phyloP scores from a whole-genome alignment of 1,140 invertebrate genomes.

The Saccostrea cuccullata region DNA sequence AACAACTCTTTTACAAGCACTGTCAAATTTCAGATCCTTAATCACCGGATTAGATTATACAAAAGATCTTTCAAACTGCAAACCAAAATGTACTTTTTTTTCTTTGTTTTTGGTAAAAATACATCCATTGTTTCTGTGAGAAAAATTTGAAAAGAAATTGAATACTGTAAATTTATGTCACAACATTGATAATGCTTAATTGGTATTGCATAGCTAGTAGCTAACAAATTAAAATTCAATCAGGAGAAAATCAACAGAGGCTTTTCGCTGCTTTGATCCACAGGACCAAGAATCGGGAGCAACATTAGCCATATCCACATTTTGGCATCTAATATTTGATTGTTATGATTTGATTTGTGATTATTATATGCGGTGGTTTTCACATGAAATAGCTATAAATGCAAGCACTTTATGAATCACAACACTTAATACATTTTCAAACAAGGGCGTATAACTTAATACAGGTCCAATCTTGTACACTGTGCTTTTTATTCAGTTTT shows the following conservation, averaged over 20 bases:
- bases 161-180: neutral
- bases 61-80: neutral
- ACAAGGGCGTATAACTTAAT: neutral
- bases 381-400: neutral
- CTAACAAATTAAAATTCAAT: neutral
- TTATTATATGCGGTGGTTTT: conserved; percentile 10
- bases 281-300: neutral
- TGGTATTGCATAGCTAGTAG: conserved; percentile 23
- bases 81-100: neutral
- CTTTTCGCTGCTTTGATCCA: neutral
- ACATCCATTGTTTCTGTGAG: neutral
- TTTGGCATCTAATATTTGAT: conserved; percentile 24
- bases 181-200: conserved; percentile 19
- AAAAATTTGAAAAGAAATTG: too few relatives aligned
- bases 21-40: neutral
- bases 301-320: neutral
- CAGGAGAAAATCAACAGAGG: neutral
- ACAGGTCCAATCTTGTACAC: neutral
- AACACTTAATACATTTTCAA: neutral
- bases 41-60: conserved; percentile 3
- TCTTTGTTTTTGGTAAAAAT: neutral
- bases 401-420: neutral
- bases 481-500: neutral
- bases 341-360: conserved; percentile 25
- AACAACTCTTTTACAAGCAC: neutral